Evolutionary conservation across 2,888 invertebrate species (phyloP), one percentile per base, ranked within the genome.

Genomic region (Nesidiocoris tenuis): DNA sequence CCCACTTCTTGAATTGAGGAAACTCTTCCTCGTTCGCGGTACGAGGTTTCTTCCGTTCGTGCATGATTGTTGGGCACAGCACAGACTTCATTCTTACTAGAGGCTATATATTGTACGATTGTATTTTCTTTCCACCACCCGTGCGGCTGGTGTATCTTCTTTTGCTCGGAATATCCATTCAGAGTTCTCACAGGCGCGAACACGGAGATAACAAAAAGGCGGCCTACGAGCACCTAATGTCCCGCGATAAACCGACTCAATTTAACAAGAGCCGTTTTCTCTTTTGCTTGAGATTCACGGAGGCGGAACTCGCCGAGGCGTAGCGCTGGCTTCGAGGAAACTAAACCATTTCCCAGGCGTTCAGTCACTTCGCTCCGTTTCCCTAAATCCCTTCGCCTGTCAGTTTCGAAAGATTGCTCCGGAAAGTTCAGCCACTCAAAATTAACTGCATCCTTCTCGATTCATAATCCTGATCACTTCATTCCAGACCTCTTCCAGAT

Each of bases 381-480:
- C 12, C 39, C 39, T 39, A 39, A 39, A 39, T 39, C 39, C 12
- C 39, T n/a, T 12, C 39, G 39, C 39, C 39, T 39, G 66, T 17
- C 25, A 66, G 66, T 39, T 66, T 25, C 18, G 67, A 56, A 21
- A 21, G 22, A 63, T 63, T 21, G 63, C 16, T 39, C n/a, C 39
- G 39, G 39, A 39, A 39, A 39, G 39, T 39, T 39, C 39, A 39
- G 21, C 22, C 22, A 12, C 56, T 21, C 56, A 16, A 56, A 67
- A 67, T 67, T 56, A 67, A 56, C 67, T 67, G 55, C 67, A n/a
- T 22, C 22, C 19, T 18, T 21, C 67, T 56, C 67, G 25, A 21
- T 67, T 67, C 67, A 67, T 67, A 67, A 67, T 55, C 67, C 67
- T 56, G 55, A 67, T 67, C 55, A 67, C 56, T 67, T 22, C 67